Base-by-base conservation (phyloP, 2,888 invertebrate species). In the Trissolcus japonicus region DNA sequence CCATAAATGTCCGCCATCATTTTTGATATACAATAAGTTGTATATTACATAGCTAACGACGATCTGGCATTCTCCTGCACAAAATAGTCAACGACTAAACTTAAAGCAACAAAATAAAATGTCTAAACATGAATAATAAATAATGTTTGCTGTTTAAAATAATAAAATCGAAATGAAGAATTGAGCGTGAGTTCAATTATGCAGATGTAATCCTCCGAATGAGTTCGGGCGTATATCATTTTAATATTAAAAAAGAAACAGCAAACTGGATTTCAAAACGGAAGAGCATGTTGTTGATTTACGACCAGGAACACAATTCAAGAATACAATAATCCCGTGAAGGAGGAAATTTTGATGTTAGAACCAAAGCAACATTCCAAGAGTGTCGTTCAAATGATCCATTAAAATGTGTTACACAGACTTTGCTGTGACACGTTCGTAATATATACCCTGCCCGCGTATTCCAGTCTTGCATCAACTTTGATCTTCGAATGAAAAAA, bases 1-100 rank as follows among this genome's bases (percentile, higher is more conserved):
- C 82, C 84, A 83, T 86, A 86, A 86, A 86, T 57, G 85, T 86
- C 85, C 78, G 59, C 74, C 59, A 79, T 75, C 74, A 62, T 61
- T 46, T 63, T 67, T 68, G 75, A 68, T 75, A 85, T 86, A 86
- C 83, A 84, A 80, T 83, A 76, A 83, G 84, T 82, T 85, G 85
- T 86, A 85, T 86, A 86, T 86, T 86, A 85, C 81, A 69, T 25
- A 60, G 57, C 53, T 59, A 68, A 68, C 48, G 54, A 65, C 25
- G 41, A 54, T 54, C 57, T 62, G 16, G 35, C 68, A 68, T 68
- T 62, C 59, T 63, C 62, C 0, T 2, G 16, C 46, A 14, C n/a
- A 46, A 46, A 46, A 46, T 46, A 46, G 4, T 46, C 16, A 43
- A 13, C 59, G 46, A 46, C 35, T 40, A 19, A 19, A 41, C 14